Evolutionary conservation across 2,113 vertebrate species (phyloP).

Genomic region (Delphinapterus leucas): DNA sequence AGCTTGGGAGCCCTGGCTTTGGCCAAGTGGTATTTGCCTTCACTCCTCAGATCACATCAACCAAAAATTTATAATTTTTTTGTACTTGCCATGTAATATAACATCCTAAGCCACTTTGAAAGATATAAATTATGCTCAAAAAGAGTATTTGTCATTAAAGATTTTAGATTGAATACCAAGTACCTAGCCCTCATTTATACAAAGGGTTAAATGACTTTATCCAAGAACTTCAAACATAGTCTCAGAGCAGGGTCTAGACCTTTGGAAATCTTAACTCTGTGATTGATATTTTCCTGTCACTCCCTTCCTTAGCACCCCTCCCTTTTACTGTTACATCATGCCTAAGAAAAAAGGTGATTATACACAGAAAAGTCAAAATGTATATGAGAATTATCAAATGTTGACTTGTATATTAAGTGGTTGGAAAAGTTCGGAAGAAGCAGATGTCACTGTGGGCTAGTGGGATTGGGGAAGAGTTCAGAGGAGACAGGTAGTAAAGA

Average conservation of each 20-base stretch:
- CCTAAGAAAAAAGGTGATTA: neutral
- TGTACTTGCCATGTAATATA: neutral
- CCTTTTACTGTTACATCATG: neutral
- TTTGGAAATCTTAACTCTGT: neutral
- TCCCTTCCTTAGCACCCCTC: neutral
- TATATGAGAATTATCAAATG: neutral
- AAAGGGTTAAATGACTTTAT: neutral
- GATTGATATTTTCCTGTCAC: neutral
- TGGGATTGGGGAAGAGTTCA: neutral
- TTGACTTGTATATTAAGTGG: neutral
- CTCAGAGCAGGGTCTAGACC: neutral
- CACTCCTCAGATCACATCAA: constrained; percentile 29
- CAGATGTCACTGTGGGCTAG: neutral
- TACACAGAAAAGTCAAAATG: neutral
- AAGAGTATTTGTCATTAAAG: neutral
- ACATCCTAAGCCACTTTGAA: neutral
- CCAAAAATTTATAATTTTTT: constrained; percentile 25
- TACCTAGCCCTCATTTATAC: neutral
- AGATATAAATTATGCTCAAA: constrained; percentile 22
- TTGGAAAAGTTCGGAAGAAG: constrained; percentile 17
- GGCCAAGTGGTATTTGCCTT: constrained; percentile 25
- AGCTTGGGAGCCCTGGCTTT: constrained; percentile 20
- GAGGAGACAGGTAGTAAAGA: neutral
- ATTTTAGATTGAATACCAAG: neutral
- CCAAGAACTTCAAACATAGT: neutral